Percentiles rank a stretch among this genome's conserved stretches.
These are phyloP conservation scores for Pedicia rivosa DNA, from an alignment of 2,888 invertebrate genomes.

Conservation along the genomic window DNA sequence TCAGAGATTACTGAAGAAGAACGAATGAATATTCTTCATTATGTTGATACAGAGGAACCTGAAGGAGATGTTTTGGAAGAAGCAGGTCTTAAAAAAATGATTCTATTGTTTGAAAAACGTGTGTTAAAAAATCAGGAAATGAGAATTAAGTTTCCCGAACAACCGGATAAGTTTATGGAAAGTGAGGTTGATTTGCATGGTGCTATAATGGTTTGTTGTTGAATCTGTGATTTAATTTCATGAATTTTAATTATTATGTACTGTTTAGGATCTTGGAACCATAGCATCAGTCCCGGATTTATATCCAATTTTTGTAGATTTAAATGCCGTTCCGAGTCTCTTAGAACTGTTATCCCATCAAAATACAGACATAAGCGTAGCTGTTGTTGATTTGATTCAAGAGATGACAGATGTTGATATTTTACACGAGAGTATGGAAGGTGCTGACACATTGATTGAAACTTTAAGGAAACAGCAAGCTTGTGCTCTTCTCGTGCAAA, in stretches of 20 bases:
- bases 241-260: slow-evolving; percentile 52
- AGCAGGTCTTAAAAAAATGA: slow-evolving; percentile 67
- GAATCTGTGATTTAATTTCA: slow-evolving; percentile 30
- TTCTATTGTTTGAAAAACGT: slow-evolving; percentile 87
- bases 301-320: slow-evolving; percentile 78
- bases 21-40: slow-evolving; percentile 61
- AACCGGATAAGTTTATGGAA: slow-evolving; percentile 96
- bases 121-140: slow-evolving; percentile 90
- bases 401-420: slow-evolving; percentile 95
- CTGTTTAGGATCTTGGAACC: slow-evolving; percentile 34
- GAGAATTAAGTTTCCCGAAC: slow-evolving; percentile 95
- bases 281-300: slow-evolving; percentile 92
- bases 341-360: slow-evolving; percentile 88
- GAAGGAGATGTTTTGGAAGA: slow-evolving; percentile 84
- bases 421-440: slow-evolving; percentile 84
- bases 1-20: slow-evolving; percentile 53
- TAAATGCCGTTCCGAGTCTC: slow-evolving; percentile 79
- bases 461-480: slow-evolving; percentile 80
- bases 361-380: slow-evolving; percentile 54
- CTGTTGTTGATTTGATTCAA: slow-evolving; percentile 41
- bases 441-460: slow-evolving; percentile 74
- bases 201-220: slow-evolving; percentile 54
- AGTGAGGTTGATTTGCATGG: slow-evolving; percentile 90
- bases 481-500: slow-evolving; percentile 79
- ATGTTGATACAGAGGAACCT: slow-evolving; percentile 67